These are phyloP conservation scores for Sebastes goodei DNA, from an alignment of 2,797 vertebrate species.

Conservation along the genomic window DNA sequence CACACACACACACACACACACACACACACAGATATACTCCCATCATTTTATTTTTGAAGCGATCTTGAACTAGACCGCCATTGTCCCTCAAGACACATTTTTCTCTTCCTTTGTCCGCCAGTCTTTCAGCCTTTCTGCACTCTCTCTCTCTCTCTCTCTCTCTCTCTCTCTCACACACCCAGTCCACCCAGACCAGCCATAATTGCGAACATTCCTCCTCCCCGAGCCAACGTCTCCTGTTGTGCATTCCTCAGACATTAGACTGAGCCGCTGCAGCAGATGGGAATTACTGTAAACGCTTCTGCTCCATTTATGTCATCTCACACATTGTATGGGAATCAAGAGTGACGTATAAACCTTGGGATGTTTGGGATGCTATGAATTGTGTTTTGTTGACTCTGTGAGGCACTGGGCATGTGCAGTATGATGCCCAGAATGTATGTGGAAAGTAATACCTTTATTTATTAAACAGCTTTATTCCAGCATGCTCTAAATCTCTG, in stretches of 20 bases:
- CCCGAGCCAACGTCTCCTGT: slow-evolving; percentile 31
- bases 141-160: neutral
- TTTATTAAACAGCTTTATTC: slow-evolving; percentile 23
- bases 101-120: neutral
- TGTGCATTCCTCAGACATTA: slow-evolving; percentile 66
- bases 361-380: slow-evolving; percentile 32
- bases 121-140: neutral
- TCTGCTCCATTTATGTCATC: slow-evolving; percentile 49
- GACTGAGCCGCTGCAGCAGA: slow-evolving; percentile 49
- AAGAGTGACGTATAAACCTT: slow-evolving; percentile 25
- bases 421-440: neutral
- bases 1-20: neutral
- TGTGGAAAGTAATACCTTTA: slow-evolving; percentile 26
- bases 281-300: slow-evolving; percentile 50
- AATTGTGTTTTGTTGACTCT: slow-evolving; percentile 1
- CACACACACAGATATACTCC: neutral
- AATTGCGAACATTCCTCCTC: slow-evolving; percentile 68
- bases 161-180: neutral
- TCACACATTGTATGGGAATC: slow-evolving; percentile 20
- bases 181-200: slow-evolving; percentile 3
- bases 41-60: neutral
- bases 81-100: neutral
- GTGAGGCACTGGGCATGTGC: neutral
- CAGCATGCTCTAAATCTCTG: slow-evolving; percentile 5
- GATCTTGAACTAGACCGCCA: neutral